phyloP scores from a whole-genome alignment of 2,113 vertebrate species.

The Chelonoidis abingdonii region DNA sequence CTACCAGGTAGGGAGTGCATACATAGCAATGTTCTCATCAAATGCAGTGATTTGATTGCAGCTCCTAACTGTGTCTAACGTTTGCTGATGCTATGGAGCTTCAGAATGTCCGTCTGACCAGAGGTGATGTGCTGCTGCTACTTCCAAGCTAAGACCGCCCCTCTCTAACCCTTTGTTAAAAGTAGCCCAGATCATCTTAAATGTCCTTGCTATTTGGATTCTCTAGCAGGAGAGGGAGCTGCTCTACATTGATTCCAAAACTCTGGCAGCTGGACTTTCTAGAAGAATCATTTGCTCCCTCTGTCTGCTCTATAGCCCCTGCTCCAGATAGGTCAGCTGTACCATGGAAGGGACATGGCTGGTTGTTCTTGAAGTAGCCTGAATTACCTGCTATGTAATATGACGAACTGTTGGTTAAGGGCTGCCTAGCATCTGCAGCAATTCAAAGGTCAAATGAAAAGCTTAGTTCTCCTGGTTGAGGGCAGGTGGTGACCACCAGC shows the following conservation, averaged over 20 bases:
- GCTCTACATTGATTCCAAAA: too few species aligned
- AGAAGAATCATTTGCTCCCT: too few species aligned
- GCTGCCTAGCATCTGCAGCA: too few species aligned
- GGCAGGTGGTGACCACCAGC: background rate
- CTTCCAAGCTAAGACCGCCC: background rate
- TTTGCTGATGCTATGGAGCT: background rate
- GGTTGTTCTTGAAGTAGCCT: too few species aligned
- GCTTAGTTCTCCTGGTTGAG: background rate
- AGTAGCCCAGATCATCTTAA: background rate
- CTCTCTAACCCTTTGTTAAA: background rate
- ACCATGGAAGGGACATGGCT: too few species aligned
- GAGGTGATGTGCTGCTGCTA: background rate
- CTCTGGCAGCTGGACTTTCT: too few species aligned
- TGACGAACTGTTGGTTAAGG: too few species aligned
- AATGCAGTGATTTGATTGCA: fast-evolving
- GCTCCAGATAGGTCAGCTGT: too few species aligned
- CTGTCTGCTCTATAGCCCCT: too few species aligned
- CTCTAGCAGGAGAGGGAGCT: too few species aligned
- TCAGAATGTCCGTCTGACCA: background rate
- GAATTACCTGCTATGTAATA: too few species aligned
- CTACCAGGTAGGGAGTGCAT: constrained; percentile 81
- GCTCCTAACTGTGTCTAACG: fast-evolving
- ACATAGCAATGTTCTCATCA: background rate
- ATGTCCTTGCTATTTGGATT: too few species aligned
- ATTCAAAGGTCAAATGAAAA: background rate